Conservation (phyloP, 35 echinoderm and acorn worm species). For the Stichopus chloronotus region DNA sequence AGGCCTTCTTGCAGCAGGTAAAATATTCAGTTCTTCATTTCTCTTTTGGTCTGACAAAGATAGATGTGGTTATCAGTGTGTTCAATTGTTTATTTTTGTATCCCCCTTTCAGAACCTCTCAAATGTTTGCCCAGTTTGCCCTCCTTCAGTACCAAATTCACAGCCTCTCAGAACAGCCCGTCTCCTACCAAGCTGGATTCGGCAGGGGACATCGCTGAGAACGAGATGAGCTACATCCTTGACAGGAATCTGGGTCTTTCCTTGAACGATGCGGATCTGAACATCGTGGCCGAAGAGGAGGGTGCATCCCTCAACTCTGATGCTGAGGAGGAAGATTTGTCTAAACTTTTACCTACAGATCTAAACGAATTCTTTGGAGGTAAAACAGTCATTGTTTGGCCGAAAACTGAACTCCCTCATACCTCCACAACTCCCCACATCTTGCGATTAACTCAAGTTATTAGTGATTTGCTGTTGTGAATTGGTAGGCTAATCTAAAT, state of each 20-base stretch:
- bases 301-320: constrained; percentile 63
- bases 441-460: neutral
- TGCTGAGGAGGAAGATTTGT: constrained; percentile 77
- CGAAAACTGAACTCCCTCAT: neutral
- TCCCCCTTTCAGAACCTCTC: constrained; percentile 31
- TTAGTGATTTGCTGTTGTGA: neutral
- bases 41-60: neutral
- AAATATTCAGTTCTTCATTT: neutral
- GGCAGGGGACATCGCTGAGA: constrained; percentile 31
- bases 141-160: constrained; percentile 55
- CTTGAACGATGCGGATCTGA: constrained; percentile 59
- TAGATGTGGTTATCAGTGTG: neutral
- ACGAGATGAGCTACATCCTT: constrained; percentile 37
- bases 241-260: constrained; percentile 58
- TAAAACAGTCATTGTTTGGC: neutral
- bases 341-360: constrained; percentile 80
- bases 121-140: constrained; percentile 46
- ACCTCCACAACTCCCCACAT: neutral
- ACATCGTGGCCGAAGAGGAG: constrained; percentile 60
- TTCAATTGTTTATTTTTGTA: neutral
- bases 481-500: neutral
- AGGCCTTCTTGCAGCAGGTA: too few relatives aligned
- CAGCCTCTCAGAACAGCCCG: constrained; percentile 17
- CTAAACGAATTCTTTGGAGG: constrained; percentile 81
- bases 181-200: constrained; percentile 45